Percentiles rank a stretch among this genome's conserved stretches.
Conservation (phyloP, 2,888 invertebrate genomes). For the Eulithis testata region DNA sequence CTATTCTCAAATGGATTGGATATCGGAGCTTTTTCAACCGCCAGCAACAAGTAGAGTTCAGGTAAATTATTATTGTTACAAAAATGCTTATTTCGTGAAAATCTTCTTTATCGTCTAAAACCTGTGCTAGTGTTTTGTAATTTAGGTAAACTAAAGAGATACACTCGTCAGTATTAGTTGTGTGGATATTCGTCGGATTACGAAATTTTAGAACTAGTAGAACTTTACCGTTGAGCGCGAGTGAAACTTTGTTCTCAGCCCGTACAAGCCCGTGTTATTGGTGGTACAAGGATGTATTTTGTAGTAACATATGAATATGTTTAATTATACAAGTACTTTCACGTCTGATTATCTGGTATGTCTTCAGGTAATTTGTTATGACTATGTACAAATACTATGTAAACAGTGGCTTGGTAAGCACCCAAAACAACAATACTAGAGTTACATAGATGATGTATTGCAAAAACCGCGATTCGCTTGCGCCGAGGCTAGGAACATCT, state of each 20-base stretch:
- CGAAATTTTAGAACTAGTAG: no score
- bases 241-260: no score
- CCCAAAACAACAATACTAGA: slow-evolving; percentile 52
- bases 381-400: not conserved
- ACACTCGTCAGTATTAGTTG: no score
- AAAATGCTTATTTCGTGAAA: not conserved
- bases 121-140: not conserved
- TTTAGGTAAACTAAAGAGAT: no score
- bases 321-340: not conserved
- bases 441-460: slow-evolving; percentile 70
- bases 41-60: slow-evolving; percentile 64
- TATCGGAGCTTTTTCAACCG: slow-evolving; percentile 77
- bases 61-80: slow-evolving; percentile 51
- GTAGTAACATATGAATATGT: no score
- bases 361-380: not conserved
- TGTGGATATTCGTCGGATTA: no score
- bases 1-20: slow-evolving; percentile 73
- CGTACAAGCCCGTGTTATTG: no score
- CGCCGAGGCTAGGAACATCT: slow-evolving; percentile 65
- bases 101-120: not conserved
- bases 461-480: slow-evolving; percentile 67
- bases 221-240: no score
- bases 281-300: no score
- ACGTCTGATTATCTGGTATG: not conserved
- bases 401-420: slow-evolving; percentile 26